These are phyloP conservation scores for Choreutis nemorana DNA, from an alignment of 2,888 invertebrate species.

Conservation along the genomic window DNA sequence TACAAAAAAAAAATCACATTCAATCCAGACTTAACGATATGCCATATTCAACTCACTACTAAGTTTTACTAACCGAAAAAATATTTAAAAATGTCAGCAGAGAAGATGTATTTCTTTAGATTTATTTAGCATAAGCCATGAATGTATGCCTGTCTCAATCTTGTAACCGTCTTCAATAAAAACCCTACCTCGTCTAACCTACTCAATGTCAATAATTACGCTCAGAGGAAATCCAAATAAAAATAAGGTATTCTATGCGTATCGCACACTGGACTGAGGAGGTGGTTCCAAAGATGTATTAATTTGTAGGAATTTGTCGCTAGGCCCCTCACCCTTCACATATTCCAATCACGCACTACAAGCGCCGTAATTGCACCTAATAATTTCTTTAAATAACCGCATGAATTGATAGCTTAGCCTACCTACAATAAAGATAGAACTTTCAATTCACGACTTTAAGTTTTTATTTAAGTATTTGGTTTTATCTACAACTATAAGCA, in stretches of 20 bases:
- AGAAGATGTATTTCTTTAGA: too few relatives aligned
- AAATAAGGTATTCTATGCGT: constrained; percentile 58
- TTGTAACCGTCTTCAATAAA: too few relatives aligned
- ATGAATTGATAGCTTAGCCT: constrained; percentile 11
- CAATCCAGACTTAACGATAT: too few relatives aligned
- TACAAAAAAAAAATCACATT: too few relatives aligned
- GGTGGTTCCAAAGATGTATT: constrained; percentile 55
- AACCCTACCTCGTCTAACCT: constrained; percentile 17
- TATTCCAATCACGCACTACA: constrained; percentile 66
- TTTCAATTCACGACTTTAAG: too few relatives aligned
- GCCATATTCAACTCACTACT: too few relatives aligned
- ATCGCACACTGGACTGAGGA: constrained; percentile 38
- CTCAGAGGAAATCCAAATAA: constrained; percentile 29
- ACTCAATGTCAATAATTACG: constrained; percentile 37
- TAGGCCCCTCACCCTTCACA: constrained; percentile 36
- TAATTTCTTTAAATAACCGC: constrained; percentile 61
- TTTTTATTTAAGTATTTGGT: too few relatives aligned
- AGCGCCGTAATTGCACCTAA: constrained; percentile 63
- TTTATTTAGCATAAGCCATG: too few relatives aligned
- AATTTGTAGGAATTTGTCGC: constrained; percentile 66
- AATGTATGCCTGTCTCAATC: too few relatives aligned
- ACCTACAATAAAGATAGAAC: not conserved
- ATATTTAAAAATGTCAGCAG: too few relatives aligned
- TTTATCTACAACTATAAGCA: too few relatives aligned
- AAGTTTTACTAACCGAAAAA: too few relatives aligned